These are phyloP conservation scores for Pedionomus torquatus DNA, from an alignment of 2,113 vertebrate species.

Conservation along the genomic window DNA sequence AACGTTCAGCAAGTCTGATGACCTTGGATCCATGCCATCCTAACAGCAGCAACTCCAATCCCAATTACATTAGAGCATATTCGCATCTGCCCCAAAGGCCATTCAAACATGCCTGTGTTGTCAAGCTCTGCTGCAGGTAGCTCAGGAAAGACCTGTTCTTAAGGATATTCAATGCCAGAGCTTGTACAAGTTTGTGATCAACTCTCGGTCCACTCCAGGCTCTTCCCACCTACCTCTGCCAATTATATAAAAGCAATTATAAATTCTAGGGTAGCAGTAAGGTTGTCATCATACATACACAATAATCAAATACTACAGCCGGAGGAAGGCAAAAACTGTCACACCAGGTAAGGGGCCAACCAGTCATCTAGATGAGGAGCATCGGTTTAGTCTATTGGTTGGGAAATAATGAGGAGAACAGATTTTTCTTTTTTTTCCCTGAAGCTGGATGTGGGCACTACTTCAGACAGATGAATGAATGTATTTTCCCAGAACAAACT, in stretches of 20 bases:
- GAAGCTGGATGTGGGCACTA: not conserved
- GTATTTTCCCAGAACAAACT: not conserved
- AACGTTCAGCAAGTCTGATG: not conserved
- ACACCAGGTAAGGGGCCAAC: not conserved
- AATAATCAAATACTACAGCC: not conserved
- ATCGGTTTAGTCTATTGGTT: not conserved
- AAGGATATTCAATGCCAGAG: too few relatives aligned
- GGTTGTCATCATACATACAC: not conserved
- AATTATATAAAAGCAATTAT: not conserved
- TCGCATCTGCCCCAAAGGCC: not conserved
- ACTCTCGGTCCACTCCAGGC: not conserved
- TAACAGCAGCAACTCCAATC: not conserved
- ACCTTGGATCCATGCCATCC: not conserved
- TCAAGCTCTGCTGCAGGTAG: not conserved
- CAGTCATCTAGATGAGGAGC: not conserved
- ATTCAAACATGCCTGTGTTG: fast-evolving
- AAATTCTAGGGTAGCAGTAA: not conserved
- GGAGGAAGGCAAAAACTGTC: not conserved
- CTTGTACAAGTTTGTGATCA: not conserved
- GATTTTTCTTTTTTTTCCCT: not conserved
- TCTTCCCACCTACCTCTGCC: not conserved
- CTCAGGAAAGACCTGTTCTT: not conserved
- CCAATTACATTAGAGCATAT: not conserved
- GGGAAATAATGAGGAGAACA: not conserved
- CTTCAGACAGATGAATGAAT: not conserved